These are phyloP conservation scores for Aphelenchoides besseyi DNA, from an alignment of 1,140 invertebrate species.

Conservation along the genomic window DNA sequence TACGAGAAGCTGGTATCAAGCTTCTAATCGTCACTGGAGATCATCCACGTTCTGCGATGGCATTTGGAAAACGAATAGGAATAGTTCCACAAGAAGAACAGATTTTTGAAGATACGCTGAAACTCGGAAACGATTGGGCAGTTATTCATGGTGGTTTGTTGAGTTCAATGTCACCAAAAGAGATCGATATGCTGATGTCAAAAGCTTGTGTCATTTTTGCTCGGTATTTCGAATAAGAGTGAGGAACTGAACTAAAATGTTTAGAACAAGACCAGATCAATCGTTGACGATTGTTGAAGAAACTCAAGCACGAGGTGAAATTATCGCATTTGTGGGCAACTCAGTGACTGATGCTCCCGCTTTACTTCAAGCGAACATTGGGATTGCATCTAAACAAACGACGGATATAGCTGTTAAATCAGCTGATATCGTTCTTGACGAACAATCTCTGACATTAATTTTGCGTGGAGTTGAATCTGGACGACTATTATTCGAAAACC, in stretches of 20 bases:
- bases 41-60: slow-evolving; percentile 44
- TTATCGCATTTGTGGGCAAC: slow-evolving; percentile 52
- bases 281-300: slow-evolving; percentile 66
- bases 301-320: slow-evolving; percentile 62
- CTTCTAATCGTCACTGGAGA: slow-evolving; percentile 51
- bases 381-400: slow-evolving; percentile 64
- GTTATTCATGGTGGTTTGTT: slow-evolving; percentile 22
- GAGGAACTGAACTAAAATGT: slow-evolving; percentile 34
- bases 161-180: background rate
- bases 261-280: slow-evolving; percentile 65
- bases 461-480: slow-evolving; percentile 70
- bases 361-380: slow-evolving; percentile 40
- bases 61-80: slow-evolving; percentile 23
- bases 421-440: slow-evolving; percentile 71
- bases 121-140: slow-evolving; percentile 20
- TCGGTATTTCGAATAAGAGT: slow-evolving; percentile 44
- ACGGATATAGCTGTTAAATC: slow-evolving; percentile 72
- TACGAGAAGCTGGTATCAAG: slow-evolving; percentile 51
- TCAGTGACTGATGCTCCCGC: slow-evolving; percentile 59
- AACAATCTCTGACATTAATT: slow-evolving; percentile 69
- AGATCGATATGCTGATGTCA: slow-evolving; percentile 60
- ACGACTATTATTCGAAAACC: slow-evolving; percentile 51
- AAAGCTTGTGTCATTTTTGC: slow-evolving; percentile 66
- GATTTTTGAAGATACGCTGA: slow-evolving; percentile 1
- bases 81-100: slow-evolving; percentile 24